Percentiles rank a stretch among this genome's conserved stretches.
Evolutionary conservation across 2,888 invertebrate species (phyloP).

Genomic region (Drosophila nr. perissopoda): DNA sequence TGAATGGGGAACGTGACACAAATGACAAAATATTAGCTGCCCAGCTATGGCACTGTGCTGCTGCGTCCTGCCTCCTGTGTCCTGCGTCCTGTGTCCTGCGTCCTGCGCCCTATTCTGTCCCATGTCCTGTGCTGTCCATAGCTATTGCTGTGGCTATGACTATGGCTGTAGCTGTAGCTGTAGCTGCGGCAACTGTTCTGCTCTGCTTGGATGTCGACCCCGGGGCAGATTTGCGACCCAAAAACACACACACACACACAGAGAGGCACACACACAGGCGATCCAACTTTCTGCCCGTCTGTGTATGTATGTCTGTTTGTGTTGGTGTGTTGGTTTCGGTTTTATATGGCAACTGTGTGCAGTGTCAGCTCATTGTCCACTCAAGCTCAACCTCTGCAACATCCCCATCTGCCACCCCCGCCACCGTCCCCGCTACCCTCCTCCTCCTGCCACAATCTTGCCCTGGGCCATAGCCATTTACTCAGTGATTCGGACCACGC

Average conservation of each 20-base stretch:
- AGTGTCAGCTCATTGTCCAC: constrained; percentile 69
- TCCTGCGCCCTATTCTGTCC: constrained; percentile 6
- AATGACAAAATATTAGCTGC: constrained; percentile 81
- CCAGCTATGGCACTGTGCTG: constrained; percentile 61
- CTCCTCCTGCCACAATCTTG: constrained; percentile 1
- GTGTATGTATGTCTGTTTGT: constrained; percentile 30
- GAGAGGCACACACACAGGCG: constrained; percentile 7
- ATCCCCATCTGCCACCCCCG: background rate
- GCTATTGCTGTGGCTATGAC: constrained; percentile 17
- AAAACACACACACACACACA: constrained; percentile 16
- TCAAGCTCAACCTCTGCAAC: constrained; percentile 18
- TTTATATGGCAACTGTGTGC: constrained; percentile 76
- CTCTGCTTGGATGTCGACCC: constrained; percentile 43
- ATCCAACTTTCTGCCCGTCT: constrained; percentile 34
- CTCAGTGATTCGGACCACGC: constrained; percentile 50
- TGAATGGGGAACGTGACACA: constrained; percentile 82
- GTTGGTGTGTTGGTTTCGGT: constrained; percentile 54
- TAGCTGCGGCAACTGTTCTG: constrained; percentile 43
- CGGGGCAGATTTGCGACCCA: constrained; percentile 54
- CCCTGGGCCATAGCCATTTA: constrained; percentile 36
- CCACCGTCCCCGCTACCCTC: background rate
- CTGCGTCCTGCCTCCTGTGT: constrained; percentile 16
- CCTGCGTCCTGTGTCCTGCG: constrained; percentile 17
- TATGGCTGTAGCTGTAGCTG: constrained; percentile 19
- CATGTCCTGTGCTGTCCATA: constrained; percentile 18